Conservation (phyloP, 2,888 invertebrate species). For the Tupiocoris notatus region DNA sequence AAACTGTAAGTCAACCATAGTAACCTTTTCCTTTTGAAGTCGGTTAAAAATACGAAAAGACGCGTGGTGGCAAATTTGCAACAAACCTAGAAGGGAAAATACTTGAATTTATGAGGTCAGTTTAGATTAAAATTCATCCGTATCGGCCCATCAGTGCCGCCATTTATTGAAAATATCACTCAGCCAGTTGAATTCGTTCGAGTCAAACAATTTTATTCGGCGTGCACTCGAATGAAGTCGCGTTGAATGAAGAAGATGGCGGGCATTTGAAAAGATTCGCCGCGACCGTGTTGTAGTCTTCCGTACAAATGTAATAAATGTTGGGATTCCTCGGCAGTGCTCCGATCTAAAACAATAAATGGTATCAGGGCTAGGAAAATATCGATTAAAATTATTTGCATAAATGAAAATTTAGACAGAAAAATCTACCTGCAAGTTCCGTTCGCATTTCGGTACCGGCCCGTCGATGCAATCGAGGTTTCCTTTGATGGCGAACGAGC, state of each 20-base stretch:
- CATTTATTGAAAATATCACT: background rate
- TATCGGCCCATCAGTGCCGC: no score
- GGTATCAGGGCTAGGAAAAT: background rate
- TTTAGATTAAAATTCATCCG: no score
- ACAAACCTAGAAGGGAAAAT: no score
- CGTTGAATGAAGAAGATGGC: background rate
- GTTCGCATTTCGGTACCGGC: constrained; percentile 1
- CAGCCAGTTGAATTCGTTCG: background rate
- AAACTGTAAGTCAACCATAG: no score
- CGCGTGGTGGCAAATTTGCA: no score
- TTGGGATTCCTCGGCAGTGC: background rate
- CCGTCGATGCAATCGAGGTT: background rate
- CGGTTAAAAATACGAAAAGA: no score
- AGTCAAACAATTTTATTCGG: background rate
- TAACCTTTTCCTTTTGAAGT: no score
- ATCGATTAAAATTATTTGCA: background rate
- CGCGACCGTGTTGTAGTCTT: background rate
- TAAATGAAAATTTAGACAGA: background rate
- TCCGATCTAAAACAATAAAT: background rate
- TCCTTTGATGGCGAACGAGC: background rate
- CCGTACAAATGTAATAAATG: constrained; percentile 11
- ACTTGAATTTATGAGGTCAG: no score
- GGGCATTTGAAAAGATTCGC: constrained; percentile 16
- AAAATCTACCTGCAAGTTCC: background rate
- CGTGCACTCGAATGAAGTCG: background rate